Evolutionary conservation across 1,140 invertebrate genomes (phyloP).

Genomic region (Bradynema listronoti): DNA sequence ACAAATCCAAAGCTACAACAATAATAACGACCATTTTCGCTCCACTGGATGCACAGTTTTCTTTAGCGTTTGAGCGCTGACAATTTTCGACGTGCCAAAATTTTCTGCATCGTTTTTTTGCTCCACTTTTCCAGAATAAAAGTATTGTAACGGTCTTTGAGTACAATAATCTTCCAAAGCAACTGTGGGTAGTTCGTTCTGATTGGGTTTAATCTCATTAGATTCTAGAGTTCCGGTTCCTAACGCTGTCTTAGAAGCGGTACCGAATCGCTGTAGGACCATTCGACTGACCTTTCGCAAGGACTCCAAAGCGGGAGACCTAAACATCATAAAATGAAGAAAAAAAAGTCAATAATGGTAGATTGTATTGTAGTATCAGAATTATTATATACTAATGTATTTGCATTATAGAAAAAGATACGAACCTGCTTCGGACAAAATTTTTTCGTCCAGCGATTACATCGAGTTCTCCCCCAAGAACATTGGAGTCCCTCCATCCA

Average conservation of each 20-base stretch:
- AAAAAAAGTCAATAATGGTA: background rate
- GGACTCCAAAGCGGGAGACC: constrained; percentile 49
- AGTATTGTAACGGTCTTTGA: constrained; percentile 18
- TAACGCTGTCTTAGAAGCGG: too few species aligned
- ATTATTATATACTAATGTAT: constrained; percentile 1
- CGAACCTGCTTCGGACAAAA: constrained; percentile 37
- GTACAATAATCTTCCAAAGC: constrained; percentile 34
- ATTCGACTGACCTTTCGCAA: constrained; percentile 38
- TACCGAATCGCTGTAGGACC: constrained; percentile 41
- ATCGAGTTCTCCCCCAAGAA: constrained; percentile 11
- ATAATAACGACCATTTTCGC: too few species aligned
- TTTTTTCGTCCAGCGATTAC: constrained; percentile 18
- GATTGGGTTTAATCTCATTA: constrained; percentile 22
- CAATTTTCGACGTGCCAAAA: too few species aligned
- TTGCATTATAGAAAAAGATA: background rate
- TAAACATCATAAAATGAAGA: constrained; percentile 11
- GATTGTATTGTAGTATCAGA: constrained; percentile 8
- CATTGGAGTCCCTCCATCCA: background rate
- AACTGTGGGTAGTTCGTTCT: constrained; percentile 31
- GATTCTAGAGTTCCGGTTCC: too few species aligned
- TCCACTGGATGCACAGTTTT: too few species aligned
- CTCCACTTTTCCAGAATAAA: constrained; percentile 9
- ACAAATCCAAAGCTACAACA: too few species aligned
- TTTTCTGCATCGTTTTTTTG: too few species aligned
- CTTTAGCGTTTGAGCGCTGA: too few species aligned